Conservation (phyloP, 2,888 invertebrate species). For the Brachyopa scutellaris region DNA sequence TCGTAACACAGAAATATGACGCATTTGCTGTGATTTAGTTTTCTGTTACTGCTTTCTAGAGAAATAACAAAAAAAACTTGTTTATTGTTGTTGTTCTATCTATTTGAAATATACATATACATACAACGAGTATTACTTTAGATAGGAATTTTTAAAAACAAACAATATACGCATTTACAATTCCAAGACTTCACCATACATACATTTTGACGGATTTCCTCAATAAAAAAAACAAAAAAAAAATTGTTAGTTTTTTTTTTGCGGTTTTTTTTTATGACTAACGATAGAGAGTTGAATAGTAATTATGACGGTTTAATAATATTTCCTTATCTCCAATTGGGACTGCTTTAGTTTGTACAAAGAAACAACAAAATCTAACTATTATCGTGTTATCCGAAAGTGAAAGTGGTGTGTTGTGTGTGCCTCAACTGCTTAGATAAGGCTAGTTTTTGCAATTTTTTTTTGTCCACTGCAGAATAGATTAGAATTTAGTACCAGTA, state of each 20-base stretch:
- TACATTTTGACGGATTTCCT: constrained; percentile 23
- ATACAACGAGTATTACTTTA: not conserved
- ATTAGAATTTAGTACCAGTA: constrained; percentile 30
- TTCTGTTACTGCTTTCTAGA: not conserved
- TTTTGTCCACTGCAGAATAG: constrained; percentile 6
- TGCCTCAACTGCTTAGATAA: constrained; percentile 8
- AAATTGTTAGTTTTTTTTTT: constrained; percentile 4
- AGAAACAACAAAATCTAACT: constrained; percentile 16
- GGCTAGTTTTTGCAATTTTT: constrained; percentile 39
- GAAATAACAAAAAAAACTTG: constrained; percentile 18
- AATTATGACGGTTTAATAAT: constrained; percentile 24
- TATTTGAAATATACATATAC: not conserved
- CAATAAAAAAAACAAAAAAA: constrained; percentile 24
- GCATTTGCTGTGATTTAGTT: constrained; percentile 9
- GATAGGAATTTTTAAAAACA: not conserved
- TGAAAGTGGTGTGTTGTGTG: constrained; percentile 25
- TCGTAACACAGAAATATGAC: not conserved
- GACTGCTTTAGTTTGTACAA: constrained; percentile 1
- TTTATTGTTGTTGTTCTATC: constrained; percentile 13
- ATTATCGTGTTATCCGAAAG: constrained; percentile 49
- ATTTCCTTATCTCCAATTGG: constrained; percentile 6
- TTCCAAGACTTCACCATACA: constrained; percentile 16
- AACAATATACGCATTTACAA: constrained; percentile 23
- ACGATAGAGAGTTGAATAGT: constrained; percentile 20
- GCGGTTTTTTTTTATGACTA: constrained; percentile 21